Evolutionary conservation across 2,113 vertebrate genomes (phyloP), one percentile per base, ranked within the genome.

Genomic region (Dicrurus megarhynchus): DNA sequence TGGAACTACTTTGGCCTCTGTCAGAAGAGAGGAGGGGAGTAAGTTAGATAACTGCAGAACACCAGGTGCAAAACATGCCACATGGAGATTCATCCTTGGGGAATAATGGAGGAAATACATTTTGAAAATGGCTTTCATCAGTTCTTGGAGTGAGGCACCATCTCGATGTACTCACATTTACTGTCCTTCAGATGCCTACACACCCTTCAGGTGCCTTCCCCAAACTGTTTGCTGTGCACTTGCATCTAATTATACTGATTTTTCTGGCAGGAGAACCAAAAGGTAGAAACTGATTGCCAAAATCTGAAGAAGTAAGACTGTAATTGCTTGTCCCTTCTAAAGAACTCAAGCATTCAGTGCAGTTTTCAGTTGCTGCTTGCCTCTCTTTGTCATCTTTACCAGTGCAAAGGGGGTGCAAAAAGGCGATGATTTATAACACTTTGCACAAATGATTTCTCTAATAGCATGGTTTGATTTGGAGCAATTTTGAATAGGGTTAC

Each of bases 141-240:
- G 4, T 56, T 68, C 8, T 2, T n/a, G 18, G 50, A 50, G 16
- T 10, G 42, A 90, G 63, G 10, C 44, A 47, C 42, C 33, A 30
- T 59, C 55, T 33, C 30, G 6, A 52, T 27, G 18, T 65, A 13
- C 30, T 92, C 3, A 0, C 0, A 0, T 88, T 94, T 27, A 59
- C 41, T 3, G 1, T 65, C 22, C 44, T 68, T 87, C 49, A 47
- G n/a, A 59, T 74, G 28, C 27, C 32, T 70, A 23, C 13, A 9
- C 13, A n/a, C 17, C 35, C 13, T 87, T 78, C 42, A 82, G 47
- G 30, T 80, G 30, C 28, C 37, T 84, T 77, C 42, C 42, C 46
- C 57, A 76, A 60, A 47, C 27, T 89, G 32, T 33, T 80, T 68
- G 32, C 65, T 75, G 5, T 33, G 27, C n/a, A 47, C 10, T 76